These are phyloP conservation scores for Apaloderma vittatum DNA, from an alignment of 2,113 vertebrate species.

Conservation along the genomic window DNA sequence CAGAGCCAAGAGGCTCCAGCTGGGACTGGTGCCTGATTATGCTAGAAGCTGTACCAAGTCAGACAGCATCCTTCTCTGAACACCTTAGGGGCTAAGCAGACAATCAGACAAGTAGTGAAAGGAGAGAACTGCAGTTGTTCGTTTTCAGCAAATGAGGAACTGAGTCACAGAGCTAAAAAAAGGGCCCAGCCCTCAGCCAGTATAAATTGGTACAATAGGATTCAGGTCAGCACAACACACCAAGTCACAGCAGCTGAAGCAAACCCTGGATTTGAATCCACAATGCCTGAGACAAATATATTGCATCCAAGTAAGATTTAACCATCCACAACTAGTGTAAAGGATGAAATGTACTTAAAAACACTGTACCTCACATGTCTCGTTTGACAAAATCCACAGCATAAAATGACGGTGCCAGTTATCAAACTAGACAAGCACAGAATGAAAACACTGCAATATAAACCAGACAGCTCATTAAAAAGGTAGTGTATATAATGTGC, in stretches of 20 bases:
- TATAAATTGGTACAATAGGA: slow-evolving; percentile 16
- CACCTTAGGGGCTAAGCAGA: slow-evolving; percentile 29
- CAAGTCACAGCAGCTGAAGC: slow-evolving; percentile 1
- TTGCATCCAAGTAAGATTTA: background rate
- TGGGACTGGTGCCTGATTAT: slow-evolving; percentile 38
- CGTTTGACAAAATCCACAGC: slow-evolving; percentile 17
- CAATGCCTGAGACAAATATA: background rate
- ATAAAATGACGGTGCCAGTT: background rate
- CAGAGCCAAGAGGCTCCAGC: slow-evolving; percentile 22
- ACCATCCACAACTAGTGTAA: background rate
- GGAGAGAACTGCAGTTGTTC: slow-evolving; percentile 10
- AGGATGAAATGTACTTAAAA: background rate
- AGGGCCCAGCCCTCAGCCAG: background rate
- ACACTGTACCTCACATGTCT: background rate
- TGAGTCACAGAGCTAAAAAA: slow-evolving; percentile 24
- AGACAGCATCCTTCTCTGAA: slow-evolving; percentile 22
- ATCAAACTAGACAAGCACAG: slow-evolving; percentile 34
- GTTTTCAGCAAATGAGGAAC: slow-evolving; percentile 34
- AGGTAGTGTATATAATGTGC: background rate
- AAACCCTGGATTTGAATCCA: background rate
- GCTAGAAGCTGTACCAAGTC: slow-evolving; percentile 1
- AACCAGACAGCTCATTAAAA: slow-evolving; percentile 31
- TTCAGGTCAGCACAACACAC: slow-evolving; percentile 17
- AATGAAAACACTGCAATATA: background rate
- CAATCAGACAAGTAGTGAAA: background rate